Conservation (phyloP, 1,140 invertebrate species). For the Drosophila sproati region DNA sequence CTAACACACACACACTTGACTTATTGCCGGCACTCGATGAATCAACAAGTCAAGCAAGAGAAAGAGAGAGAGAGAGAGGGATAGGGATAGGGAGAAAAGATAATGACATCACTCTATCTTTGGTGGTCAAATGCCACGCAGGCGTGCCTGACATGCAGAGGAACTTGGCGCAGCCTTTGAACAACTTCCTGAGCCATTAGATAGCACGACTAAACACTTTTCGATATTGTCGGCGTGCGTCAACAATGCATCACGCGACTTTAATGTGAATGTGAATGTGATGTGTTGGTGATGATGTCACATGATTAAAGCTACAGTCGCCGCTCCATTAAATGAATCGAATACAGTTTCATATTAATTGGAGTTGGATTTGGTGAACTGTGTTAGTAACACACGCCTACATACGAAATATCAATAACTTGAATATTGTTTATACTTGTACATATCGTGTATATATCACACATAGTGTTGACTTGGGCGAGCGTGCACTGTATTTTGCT, state of each 20-base stretch:
- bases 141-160: conserved; percentile 25
- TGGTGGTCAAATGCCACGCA: conserved; percentile 42
- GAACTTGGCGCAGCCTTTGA: conserved; percentile 12
- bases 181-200: conserved; percentile 20
- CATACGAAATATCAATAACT: too few relatives aligned
- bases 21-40: conserved; percentile 63
- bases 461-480: background rate
- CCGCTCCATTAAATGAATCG: background rate
- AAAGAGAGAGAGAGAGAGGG: background rate
- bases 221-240: conserved; percentile 21
- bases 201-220: background rate
- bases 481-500: conserved; percentile 28
- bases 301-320: conserved; percentile 61
- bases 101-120: conserved; percentile 60
- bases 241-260: conserved; percentile 65
- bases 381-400: too few relatives aligned
- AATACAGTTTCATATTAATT: too few relatives aligned
- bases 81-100: conserved; percentile 7
- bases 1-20: conserved; percentile 47
- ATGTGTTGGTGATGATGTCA: conserved; percentile 61
- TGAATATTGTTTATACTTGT: background rate
- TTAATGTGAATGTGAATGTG: conserved; percentile 13
- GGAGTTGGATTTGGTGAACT: too few relatives aligned
- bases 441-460: background rate
- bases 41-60: conserved; percentile 61